Evolutionary conservation across 2,797 vertebrate species (phyloP).

Genomic region (Hapalemur alaotrensis): DNA sequence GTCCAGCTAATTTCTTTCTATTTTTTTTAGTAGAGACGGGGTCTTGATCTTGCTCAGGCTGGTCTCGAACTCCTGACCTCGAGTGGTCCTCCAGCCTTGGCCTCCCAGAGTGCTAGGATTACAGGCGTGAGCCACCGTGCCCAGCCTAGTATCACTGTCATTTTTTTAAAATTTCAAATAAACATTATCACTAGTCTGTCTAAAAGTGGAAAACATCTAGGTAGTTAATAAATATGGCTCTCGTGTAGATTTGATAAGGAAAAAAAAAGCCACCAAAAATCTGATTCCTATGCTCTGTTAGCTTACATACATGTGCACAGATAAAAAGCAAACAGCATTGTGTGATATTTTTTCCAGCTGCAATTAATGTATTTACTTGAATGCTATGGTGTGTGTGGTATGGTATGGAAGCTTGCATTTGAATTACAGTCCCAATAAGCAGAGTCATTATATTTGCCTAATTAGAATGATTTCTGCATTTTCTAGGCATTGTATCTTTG

Average conservation of each 20-base stretch:
- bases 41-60: too few species aligned
- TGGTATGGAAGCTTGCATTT: not conserved
- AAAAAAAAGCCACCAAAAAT: not conserved
- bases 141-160: not conserved
- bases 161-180: not conserved
- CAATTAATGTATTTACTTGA: conserved; percentile 24
- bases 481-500: not conserved
- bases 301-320: not conserved
- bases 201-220: not conserved
- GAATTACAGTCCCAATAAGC: not conserved
- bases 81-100: too few species aligned
- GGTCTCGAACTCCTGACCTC: too few species aligned
- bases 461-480: conserved; percentile 3
- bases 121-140: too few species aligned
- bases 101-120: too few species aligned
- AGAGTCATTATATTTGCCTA: not conserved
- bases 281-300: not conserved
- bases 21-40: too few species aligned
- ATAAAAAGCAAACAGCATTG: not conserved
- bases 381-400: not conserved
- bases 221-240: conserved; percentile 14
- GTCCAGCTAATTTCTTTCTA: too few species aligned
- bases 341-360: not conserved
- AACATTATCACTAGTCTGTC: not conserved
- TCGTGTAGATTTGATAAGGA: not conserved